A percentile compares a stretch with the other conserved stretches of the same genome.
Evolutionary conservation across 1,140 invertebrate genomes (phyloP).

Genomic region (Hesperophylax magnus): DNA sequence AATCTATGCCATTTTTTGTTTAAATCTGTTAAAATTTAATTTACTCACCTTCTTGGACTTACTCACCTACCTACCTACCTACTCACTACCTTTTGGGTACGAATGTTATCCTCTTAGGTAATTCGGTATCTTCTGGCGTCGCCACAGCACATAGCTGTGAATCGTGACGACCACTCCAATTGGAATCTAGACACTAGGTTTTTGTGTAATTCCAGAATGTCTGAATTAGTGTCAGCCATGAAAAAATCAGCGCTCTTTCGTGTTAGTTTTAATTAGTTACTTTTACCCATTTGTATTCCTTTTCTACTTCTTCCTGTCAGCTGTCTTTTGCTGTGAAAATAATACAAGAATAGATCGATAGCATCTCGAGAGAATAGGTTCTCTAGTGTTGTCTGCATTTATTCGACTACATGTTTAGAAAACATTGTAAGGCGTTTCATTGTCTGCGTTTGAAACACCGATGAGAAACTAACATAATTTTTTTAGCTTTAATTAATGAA

Average conservation of each 20-base stretch:
- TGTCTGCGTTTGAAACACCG: not conserved
- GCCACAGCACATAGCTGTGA: too few species aligned
- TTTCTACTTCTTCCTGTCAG: constrained; percentile 25
- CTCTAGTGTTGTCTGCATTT: constrained; percentile 13
- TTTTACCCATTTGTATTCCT: not conserved
- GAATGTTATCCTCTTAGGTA: too few species aligned
- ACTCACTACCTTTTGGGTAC: too few species aligned
- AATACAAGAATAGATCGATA: not conserved
- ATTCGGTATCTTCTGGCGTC: too few species aligned
- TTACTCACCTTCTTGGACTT: too few species aligned
- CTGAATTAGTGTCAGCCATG: not conserved
- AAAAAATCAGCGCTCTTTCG: not conserved
- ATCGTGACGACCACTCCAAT: too few species aligned
- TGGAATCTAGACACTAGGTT: not conserved
- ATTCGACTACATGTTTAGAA: not conserved
- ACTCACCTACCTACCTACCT: too few species aligned
- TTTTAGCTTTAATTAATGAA: too few species aligned
- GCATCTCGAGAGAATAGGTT: not conserved
- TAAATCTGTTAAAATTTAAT: too few species aligned
- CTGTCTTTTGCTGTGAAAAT: not conserved
- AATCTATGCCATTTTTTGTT: too few species aligned
- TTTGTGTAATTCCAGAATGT: not conserved
- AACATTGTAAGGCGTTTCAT: constrained; percentile 1
- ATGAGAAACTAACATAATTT: not conserved
- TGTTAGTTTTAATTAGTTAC: not conserved